Base-by-base conservation (phyloP, 2,113 vertebrate genomes). In the Vulpes vulpes region DNA sequence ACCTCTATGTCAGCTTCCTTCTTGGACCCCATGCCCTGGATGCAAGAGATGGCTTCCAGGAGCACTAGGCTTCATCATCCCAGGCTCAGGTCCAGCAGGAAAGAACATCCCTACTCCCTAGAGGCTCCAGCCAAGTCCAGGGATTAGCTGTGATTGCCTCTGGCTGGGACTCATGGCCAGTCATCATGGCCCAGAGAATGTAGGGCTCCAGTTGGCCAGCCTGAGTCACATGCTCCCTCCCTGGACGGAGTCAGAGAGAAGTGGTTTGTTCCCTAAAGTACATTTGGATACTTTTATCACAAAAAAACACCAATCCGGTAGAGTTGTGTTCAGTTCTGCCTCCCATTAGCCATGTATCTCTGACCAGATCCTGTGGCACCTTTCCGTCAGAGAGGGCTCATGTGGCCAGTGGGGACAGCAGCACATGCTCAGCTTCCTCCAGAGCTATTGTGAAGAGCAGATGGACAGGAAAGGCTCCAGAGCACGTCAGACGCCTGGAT, bases 401-500 rank as follows among this genome's bases (percentile, higher is more conserved):
- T 23, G 30, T 51, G 38, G 57, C 14, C 53, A 16, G 25, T 4
- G 53, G 83, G 22, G 83, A 27, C 3, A 5, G 27, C 43, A 20
- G 43, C 53, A 14, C 32, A 0, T 6, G 65, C 30, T 35, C 35
- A 14, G 55, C 30, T 35, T 91, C 81, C 71, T 88, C 67, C 83
- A 49, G 65, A 82, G 81, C 43, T 17, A 0, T 17, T 30, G 19
- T 22, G 51, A 67, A 16, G 49, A 81, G 60, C 90, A 89, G 71
- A 55, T n/a, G 67, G 87, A 22, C 71, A 82, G 65, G 59, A 73
- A 67, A 38, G 64, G 49, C 74, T 32, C 23, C 62, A 35, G 93
- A 83, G 55, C 8, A 3, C 5, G 0, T 30, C 14, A 0, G n/a
- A 38, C 3, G 8, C 35, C 9, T 3, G 5, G 20, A 12, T 76